phyloP scores from a whole-genome alignment of 1,140 invertebrate genomes.

The Pristionchus pacificus region DNA sequence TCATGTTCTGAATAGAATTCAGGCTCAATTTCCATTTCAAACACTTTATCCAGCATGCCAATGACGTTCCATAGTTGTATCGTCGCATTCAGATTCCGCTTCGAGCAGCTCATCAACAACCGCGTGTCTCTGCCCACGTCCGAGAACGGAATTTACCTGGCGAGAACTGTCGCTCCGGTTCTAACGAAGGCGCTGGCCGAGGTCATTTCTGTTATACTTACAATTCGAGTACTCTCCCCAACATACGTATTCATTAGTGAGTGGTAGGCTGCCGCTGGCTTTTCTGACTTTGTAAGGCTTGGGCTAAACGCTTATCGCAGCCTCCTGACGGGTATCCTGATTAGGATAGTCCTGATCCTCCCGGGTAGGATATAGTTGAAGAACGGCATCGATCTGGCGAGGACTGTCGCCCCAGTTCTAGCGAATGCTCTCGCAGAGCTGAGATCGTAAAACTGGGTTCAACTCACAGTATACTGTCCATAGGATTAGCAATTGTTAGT shows the following conservation, averaged over 20 bases:
- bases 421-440: conserved; percentile 56
- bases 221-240: background rate
- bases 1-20: too few relatives aligned
- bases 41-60: too few relatives aligned
- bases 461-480: background rate
- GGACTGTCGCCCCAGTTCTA: conserved; percentile 56
- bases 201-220: conserved; percentile 26
- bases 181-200: conserved; percentile 55
- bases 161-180: conserved; percentile 55
- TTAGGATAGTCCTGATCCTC: too few relatives aligned
- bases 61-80: too few relatives aligned
- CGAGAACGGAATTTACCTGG: conserved; percentile 55
- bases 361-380: too few relatives aligned
- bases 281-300: too few relatives aligned
- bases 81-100: conserved; percentile 29
- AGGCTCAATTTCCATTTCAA: too few relatives aligned
- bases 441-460: conserved; percentile 2
- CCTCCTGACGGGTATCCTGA: too few relatives aligned
- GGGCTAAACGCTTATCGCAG: too few relatives aligned
- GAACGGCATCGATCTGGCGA: conserved; percentile 54
- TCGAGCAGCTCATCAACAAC: conserved; percentile 48
- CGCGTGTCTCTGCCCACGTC: conserved; percentile 53
- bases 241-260: too few relatives aligned
- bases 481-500: too few relatives aligned
- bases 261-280: too few relatives aligned